phyloP scores from a whole-genome alignment of 2,113 vertebrate species.

The Sitta europaea region DNA sequence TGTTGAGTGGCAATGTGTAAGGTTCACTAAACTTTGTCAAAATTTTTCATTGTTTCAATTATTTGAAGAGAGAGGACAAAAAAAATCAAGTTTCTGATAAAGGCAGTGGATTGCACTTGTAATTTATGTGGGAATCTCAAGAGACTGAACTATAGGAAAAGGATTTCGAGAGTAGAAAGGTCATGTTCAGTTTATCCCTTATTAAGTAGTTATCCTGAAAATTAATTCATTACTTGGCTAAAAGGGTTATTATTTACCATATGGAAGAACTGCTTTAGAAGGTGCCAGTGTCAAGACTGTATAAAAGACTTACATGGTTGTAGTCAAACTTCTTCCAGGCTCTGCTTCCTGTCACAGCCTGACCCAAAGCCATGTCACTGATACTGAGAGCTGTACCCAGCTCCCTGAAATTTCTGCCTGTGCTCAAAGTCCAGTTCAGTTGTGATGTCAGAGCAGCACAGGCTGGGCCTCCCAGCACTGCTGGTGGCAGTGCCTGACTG shows the following conservation, averaged over 20 bases:
- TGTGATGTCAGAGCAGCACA: background rate
- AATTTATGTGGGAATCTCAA: background rate
- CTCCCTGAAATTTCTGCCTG: background rate
- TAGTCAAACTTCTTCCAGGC: background rate
- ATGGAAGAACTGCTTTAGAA: background rate
- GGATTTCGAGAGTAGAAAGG: background rate
- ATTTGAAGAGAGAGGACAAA: background rate
- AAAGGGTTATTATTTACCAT: background rate
- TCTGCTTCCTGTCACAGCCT: background rate
- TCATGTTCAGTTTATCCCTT: background rate
- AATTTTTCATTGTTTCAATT: background rate
- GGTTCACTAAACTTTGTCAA: background rate
- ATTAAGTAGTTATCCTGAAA: background rate
- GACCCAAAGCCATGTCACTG: background rate
- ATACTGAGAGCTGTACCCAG: background rate
- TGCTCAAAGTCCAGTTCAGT: accelerated
- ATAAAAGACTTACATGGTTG: background rate
- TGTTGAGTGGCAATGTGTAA: background rate
- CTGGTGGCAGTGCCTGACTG: background rate
- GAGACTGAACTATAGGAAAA: background rate
- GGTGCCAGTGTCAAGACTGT: background rate
- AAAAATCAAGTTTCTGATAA: background rate
- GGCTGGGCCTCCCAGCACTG: background rate
- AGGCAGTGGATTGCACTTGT: background rate
- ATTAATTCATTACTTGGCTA: background rate